These are phyloP conservation scores for Limnodromus scolopaceus DNA, from an alignment of 2,797 vertebrate genomes.

Conservation along the genomic window DNA sequence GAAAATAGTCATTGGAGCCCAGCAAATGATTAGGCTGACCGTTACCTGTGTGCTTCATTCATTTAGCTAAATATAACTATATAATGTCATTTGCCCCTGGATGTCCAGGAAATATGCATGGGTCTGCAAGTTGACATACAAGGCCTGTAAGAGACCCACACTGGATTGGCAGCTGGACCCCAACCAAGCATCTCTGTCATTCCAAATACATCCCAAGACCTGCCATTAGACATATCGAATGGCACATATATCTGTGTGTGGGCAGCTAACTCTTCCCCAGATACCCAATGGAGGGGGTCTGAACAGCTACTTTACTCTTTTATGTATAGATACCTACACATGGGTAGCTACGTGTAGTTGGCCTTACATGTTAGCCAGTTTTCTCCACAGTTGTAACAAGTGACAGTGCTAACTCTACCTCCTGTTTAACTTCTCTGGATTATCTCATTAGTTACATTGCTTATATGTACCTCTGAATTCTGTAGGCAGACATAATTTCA, in stretches of 20 bases:
- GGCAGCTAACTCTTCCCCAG: neutral
- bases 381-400: neutral
- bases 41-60: neutral
- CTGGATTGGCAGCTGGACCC: neutral
- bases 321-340: neutral
- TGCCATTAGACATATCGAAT: neutral
- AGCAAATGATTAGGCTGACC: neutral
- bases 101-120: neutral
- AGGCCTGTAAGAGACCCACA: neutral
- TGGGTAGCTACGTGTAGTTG: neutral
- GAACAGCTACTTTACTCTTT: neutral
- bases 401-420: neutral
- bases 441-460: neutral
- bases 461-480: neutral
- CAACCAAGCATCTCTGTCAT: neutral
- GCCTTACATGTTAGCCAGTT: neutral
- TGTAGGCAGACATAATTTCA: neutral
- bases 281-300: neutral
- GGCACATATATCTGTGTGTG: neutral
- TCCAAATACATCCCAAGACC: neutral
- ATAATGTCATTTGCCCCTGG: neutral
- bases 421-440: neutral
- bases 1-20: neutral
- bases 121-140: neutral
- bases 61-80: neutral